Base-by-base conservation (phyloP, 92 coral and sea anemone species). In the Pocillopora grandis region DNA sequence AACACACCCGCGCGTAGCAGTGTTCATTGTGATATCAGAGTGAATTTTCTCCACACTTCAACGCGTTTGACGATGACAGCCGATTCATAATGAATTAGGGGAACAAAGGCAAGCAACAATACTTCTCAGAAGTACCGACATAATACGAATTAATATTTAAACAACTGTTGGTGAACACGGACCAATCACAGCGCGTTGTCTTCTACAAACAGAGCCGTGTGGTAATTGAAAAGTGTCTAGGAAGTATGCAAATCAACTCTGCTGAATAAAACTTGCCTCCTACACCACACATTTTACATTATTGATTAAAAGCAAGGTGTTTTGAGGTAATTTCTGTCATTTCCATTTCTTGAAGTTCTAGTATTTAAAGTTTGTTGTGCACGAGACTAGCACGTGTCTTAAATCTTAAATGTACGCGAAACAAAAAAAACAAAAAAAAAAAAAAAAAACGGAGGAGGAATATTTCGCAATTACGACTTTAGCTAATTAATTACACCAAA, bases 31-130 rank as follows among this genome's bases (percentile, higher is more conserved):
- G 62, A 71, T 83, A 94, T 94, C 93, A 88, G 79, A 83, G 23
- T 55, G 76, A 77, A 94, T 89, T 91, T 94, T 94, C 98, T 94
- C 98, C 98, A 82, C 83, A 87, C 84, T 20, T 61, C 72, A 56
- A 14, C 79, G 78, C 70, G 73, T 89, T 86, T 85, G 90, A 81
- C 84, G 88, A 81, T 92, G 93, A 81, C 77, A 75, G 81, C 79
- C 84, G 84, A 79, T 49, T 82, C 82, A 88, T 79, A 86, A 89
- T 83, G 27, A 64, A 73, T 72, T 42, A 10, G 55, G 31, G 62
- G 31, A 62, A 82, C 80, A 83, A 83, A 33, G 73, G 49, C 55
- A 62, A 1, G 0, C 20, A 55, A 73, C 86, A 83, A 83, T 59
- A 65, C 65, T 27, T 49, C 55, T 31, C 12, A 48, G 73, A 49